Evolutionary conservation across 2,888 invertebrate species (phyloP).

Genomic region (Gisinianus flammeolus): DNA sequence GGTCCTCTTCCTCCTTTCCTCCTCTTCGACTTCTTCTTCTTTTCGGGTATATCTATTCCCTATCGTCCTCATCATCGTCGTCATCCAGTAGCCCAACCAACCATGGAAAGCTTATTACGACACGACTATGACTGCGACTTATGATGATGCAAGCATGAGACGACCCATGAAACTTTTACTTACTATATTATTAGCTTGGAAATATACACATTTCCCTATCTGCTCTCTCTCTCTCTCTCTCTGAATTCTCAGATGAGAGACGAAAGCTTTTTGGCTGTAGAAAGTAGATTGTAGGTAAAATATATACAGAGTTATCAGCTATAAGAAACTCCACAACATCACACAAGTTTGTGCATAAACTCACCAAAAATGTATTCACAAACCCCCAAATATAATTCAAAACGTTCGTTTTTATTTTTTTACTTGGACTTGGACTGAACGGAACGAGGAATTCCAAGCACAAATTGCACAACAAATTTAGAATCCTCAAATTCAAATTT

Average conservation of each 20-base stretch:
- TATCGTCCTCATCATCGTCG: not conserved
- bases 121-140: not conserved
- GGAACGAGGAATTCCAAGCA: no score
- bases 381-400: not conserved
- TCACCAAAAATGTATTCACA: not conserved
- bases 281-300: no score
- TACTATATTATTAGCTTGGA: not conserved
- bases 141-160: not conserved
- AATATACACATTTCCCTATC: not conserved
- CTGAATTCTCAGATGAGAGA: not conserved
- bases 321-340: no score
- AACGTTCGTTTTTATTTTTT: not conserved
- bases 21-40: not conserved
- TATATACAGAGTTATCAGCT: no score
- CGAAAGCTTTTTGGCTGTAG: no score
- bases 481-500: no score
- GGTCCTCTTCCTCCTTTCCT: not conserved
- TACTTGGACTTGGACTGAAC: not conserved
- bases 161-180: slow-evolving; percentile 13
- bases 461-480: no score
- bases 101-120: slow-evolving; percentile 20
- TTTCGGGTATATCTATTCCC: no score
- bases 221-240: not conserved
- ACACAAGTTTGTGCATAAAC: not conserved
- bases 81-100: slow-evolving; percentile 21